Evolutionary conservation across 2,113 vertebrate genomes (phyloP).

Genomic region (Amblyopsis rosae): DNA sequence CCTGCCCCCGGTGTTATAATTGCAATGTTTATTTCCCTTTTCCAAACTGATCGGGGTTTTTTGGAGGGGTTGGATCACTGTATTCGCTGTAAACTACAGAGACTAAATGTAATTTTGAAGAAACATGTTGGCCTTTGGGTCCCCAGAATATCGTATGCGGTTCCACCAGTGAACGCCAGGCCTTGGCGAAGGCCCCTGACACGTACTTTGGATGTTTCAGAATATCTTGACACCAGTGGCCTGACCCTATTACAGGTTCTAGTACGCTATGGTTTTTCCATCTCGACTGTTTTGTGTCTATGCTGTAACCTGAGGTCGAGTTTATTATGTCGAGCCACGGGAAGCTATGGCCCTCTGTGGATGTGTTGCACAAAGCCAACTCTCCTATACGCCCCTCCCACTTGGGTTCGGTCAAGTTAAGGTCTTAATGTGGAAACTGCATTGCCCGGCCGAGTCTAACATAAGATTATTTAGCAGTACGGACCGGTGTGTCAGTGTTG

Average conservation of each 20-base stretch:
- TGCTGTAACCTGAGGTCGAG: conserved; percentile 51
- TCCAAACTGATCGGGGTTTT: conserved; percentile 59
- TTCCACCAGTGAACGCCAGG: conserved; percentile 3
- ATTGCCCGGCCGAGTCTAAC: conserved; percentile 51
- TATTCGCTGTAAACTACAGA: conserved; percentile 56
- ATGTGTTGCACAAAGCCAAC: conserved; percentile 39
- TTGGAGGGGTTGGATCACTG: conserved; percentile 39
- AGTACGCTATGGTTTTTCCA: conserved; percentile 23
- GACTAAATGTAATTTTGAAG: conserved; percentile 51
- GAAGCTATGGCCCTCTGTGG: conserved; percentile 43
- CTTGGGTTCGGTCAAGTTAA: conserved; percentile 44
- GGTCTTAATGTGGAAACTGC: conserved; percentile 40
- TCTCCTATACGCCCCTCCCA: conserved; percentile 46
- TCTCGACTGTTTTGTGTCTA: conserved; percentile 29
- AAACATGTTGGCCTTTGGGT: conserved; percentile 38
- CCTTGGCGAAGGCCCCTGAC: background rate
- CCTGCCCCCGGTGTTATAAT: conserved; percentile 68
- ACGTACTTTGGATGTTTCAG: conserved; percentile 12
- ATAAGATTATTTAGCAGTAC: conserved; percentile 24
- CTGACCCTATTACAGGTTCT: conserved; percentile 17
- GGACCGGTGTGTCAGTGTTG: conserved; percentile 2
- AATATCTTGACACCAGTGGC: conserved; percentile 2
- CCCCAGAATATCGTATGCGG: conserved; percentile 12
- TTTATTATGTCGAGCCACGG: conserved; percentile 58
- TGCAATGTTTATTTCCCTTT: conserved; percentile 75